These are phyloP conservation scores for Acipenser transmontanus DNA, from an alignment of 2,797 vertebrate species.

Conservation along the genomic window DNA sequence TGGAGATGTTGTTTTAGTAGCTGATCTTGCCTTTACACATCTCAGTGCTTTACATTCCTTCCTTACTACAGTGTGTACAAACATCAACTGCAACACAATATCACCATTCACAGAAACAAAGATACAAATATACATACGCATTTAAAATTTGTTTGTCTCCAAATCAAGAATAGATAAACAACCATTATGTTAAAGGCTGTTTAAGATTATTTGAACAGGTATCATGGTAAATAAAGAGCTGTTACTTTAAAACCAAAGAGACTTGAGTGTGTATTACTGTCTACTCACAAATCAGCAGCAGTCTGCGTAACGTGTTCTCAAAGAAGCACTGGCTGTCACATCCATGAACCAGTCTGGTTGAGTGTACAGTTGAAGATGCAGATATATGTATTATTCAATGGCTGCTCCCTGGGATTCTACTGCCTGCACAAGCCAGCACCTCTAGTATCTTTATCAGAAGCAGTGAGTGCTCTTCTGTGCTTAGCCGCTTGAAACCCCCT, in stretches of 20 bases:
- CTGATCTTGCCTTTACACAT: background rate
- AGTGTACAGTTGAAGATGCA: slow-evolving; percentile 2
- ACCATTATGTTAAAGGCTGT: no score
- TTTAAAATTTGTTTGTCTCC: no score
- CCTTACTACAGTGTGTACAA: no score
- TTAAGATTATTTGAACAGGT: no score
- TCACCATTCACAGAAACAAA: no score
- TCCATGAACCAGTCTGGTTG: background rate
- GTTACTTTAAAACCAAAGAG: background rate
- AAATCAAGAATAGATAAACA: no score
- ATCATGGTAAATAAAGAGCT: background rate
- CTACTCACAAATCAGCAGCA: background rate
- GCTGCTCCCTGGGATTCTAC: slow-evolving; percentile 19
- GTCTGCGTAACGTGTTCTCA: background rate
- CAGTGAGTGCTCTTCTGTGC: slow-evolving; percentile 36
- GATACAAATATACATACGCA: no score
- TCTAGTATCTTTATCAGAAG: slow-evolving; percentile 23
- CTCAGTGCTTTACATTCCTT: no score
- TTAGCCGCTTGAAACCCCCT: slow-evolving; percentile 55
- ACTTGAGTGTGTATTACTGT: background rate
- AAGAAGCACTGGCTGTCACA: background rate
- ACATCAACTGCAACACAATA: no score
- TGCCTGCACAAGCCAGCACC: slow-evolving; percentile 24
- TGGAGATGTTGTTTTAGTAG: background rate
- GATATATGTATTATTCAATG: slow-evolving; percentile 11